Conservation (phyloP, 2,888 invertebrate species). For the Coelinius sp. region DNA sequence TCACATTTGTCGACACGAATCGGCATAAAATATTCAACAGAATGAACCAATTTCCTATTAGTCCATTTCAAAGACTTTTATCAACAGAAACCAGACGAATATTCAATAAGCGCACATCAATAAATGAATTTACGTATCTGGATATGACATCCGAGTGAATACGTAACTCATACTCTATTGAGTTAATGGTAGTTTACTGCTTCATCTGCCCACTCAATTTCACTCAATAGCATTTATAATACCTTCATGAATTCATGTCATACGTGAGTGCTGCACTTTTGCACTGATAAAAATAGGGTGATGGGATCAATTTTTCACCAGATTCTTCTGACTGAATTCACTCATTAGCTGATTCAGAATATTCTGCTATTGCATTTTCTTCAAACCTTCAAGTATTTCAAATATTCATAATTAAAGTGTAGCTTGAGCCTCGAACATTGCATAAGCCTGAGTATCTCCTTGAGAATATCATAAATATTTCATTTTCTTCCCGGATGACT, state of each 20-base stretch:
- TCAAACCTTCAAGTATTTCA: background rate
- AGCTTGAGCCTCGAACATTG: background rate
- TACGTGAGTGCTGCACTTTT: background rate
- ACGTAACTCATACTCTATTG: constrained; percentile 9
- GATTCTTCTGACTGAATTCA: background rate
- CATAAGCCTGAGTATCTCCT: background rate
- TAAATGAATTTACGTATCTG: constrained; percentile 12
- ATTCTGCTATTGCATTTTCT: background rate
- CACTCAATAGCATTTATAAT: background rate
- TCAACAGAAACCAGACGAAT: constrained; percentile 8
- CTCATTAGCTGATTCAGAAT: background rate
- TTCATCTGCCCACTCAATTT: constrained; percentile 11
- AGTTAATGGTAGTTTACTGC: constrained; percentile 7
- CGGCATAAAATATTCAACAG: background rate
- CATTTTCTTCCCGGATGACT: constrained; percentile 41
- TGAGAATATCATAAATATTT: constrained; percentile 46
- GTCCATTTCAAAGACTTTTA: constrained; percentile 21
- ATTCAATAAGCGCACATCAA: constrained; percentile 19
- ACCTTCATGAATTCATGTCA: background rate
- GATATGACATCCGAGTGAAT: constrained; percentile 16
- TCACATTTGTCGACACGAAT: background rate
- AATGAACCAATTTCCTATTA: constrained; percentile 24
- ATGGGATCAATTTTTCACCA: background rate
- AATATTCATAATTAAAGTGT: background rate
- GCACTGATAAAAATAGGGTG: background rate